These are phyloP conservation scores for Cantharis nigra DNA, from an alignment of 2,888 invertebrate species.

Conservation along the genomic window DNA sequence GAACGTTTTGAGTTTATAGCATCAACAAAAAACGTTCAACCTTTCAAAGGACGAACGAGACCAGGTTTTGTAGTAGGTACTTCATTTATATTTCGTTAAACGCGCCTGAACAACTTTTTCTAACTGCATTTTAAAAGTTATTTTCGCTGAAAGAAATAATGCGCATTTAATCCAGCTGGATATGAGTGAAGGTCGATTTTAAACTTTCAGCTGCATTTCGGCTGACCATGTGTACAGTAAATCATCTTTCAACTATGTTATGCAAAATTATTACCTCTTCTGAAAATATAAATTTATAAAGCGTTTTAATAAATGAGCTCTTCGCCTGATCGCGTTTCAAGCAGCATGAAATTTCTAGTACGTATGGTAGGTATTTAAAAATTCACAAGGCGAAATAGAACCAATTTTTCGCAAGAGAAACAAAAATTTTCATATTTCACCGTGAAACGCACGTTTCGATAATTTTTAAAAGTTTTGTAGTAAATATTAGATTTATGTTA, in stretches of 20 bases:
- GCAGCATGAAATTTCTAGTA: not conserved
- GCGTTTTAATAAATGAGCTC: not conserved
- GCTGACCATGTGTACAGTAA: not conserved
- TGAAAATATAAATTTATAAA: not conserved
- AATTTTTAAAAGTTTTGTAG: too few species aligned
- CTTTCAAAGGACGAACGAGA: conserved; percentile 34
- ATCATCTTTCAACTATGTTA: not conserved
- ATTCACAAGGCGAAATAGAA: not conserved
- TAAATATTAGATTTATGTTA: too few species aligned
- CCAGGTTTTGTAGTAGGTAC: conserved; percentile 14
- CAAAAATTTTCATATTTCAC: not conserved
- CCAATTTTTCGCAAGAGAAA: not conserved
- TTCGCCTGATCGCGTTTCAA: not conserved
- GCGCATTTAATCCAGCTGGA: not conserved
- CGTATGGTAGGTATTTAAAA: not conserved
- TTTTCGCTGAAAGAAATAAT: not conserved
- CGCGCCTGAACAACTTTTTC: not conserved
- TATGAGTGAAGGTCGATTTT: not conserved
- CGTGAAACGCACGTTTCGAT: not conserved
- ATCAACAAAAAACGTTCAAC: conserved; percentile 30
- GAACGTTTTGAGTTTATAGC: conserved; percentile 15
- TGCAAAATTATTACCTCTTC: not conserved
- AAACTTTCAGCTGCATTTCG: not conserved
- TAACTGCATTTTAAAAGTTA: not conserved
- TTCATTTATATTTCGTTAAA: not conserved